phyloP scores from a whole-genome alignment of 2,888 invertebrate genomes.

The Eupithecia insigniata region DNA sequence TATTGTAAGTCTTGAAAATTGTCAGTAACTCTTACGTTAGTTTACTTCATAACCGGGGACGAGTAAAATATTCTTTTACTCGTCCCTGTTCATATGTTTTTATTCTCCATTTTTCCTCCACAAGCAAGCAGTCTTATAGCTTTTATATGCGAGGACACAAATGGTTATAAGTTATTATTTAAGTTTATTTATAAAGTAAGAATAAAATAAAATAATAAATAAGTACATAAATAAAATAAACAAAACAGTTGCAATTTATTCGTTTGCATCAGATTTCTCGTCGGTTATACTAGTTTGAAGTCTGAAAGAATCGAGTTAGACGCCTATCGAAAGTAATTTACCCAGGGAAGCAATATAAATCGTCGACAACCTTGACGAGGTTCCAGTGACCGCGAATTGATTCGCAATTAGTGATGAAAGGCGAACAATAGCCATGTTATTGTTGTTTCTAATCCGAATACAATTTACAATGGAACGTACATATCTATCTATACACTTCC shows the following conservation, averaged over 20 bases:
- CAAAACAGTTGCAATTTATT: background rate
- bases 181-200: no score
- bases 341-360: background rate
- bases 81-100: no score
- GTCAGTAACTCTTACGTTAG: no score
- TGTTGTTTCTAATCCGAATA: constrained; percentile 17
- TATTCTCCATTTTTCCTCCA: no score
- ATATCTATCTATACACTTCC: constrained; percentile 11
- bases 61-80: no score
- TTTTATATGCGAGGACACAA: no score
- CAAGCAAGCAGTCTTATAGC: no score
- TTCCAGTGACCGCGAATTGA: constrained; percentile 24
- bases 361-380: constrained; percentile 15
- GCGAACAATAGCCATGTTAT: constrained; percentile 10
- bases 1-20: no score
- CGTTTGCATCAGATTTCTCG: background rate
- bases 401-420: constrained; percentile 31
- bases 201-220: no score
- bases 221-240: no score
- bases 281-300: background rate
- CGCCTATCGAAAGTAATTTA: background rate
- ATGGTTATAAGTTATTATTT: no score
- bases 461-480: constrained; percentile 3
- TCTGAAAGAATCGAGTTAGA: background rate
- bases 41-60: no score